Conservation (phyloP, 2,888 invertebrate species). For the Azorinus chamasolen region DNA sequence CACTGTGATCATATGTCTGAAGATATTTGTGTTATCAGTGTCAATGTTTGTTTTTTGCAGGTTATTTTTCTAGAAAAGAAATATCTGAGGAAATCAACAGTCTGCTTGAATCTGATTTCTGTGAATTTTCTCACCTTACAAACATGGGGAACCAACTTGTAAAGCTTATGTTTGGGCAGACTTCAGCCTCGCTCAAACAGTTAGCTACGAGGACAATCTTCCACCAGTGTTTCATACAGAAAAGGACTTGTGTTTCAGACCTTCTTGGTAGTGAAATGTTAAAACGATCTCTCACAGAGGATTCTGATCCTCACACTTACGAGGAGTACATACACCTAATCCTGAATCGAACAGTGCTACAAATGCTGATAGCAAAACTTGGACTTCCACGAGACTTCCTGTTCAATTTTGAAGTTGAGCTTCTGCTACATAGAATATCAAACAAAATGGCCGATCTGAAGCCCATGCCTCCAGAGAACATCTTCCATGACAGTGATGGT, state of each 20-base stretch:
- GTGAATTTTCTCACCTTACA: slow-evolving; percentile 74
- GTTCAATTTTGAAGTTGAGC: slow-evolving; percentile 78
- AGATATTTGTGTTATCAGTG: no score
- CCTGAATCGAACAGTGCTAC: slow-evolving; percentile 75
- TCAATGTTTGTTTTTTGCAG: slow-evolving; percentile 57
- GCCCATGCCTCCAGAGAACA: slow-evolving; percentile 70
- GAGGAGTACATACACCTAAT: slow-evolving; percentile 78
- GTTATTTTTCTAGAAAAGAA: slow-evolving; percentile 75
- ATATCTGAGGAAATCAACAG: slow-evolving; percentile 75
- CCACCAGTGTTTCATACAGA: slow-evolving; percentile 73
- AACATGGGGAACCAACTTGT: slow-evolving; percentile 68
- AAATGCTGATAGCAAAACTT: slow-evolving; percentile 64
- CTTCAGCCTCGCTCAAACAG: slow-evolving; percentile 75
- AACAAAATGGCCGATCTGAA: slow-evolving; percentile 68
- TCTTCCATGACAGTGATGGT: slow-evolving; percentile 70
- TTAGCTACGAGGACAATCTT: slow-evolving; percentile 77
- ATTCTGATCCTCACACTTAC: slow-evolving; percentile 68
- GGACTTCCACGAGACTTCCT: slow-evolving; percentile 72
- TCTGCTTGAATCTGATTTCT: slow-evolving; percentile 73
- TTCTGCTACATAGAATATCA: slow-evolving; percentile 74
- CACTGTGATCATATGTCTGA: no score
- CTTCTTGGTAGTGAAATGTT: slow-evolving; percentile 71
- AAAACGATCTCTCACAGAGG: slow-evolving; percentile 66
- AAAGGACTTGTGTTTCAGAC: slow-evolving; percentile 65
- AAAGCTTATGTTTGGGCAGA: slow-evolving; percentile 78